Evolutionary conservation across 1,140 invertebrate species (phyloP).

Genomic region (Lineus longissimus): DNA sequence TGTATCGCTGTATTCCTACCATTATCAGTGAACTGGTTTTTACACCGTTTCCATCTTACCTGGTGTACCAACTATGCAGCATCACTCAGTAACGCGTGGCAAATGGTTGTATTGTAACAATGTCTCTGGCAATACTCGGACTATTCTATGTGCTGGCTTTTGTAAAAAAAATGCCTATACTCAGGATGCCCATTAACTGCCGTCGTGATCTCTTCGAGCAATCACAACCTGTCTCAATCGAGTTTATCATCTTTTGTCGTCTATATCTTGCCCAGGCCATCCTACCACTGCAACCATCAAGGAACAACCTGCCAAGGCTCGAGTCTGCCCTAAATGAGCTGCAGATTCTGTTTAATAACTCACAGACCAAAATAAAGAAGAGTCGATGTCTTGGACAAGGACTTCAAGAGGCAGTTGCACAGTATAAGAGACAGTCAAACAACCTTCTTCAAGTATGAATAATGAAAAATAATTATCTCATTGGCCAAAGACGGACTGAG

Average conservation of each 20-base stretch:
- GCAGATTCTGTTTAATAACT: conserved; percentile 2
- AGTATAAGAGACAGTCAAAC: conserved; percentile 16
- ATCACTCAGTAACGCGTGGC: too few relatives aligned
- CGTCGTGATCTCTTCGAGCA: neutral
- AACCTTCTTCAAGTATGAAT: neutral
- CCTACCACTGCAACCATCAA: conserved; percentile 29
- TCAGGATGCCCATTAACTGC: neutral
- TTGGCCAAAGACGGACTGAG: neutral
- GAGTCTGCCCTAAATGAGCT: conserved; percentile 27
- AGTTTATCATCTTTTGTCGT: neutral
- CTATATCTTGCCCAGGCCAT: conserved; percentile 19
- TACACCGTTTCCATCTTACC: neutral
- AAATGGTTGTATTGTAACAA: too few relatives aligned
- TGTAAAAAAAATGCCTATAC: neutral
- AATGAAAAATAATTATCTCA: neutral
- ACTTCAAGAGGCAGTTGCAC: conserved; percentile 24
- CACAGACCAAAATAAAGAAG: conserved; percentile 2
- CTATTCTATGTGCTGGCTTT: neutral
- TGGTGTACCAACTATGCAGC: too few relatives aligned
- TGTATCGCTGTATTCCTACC: neutral
- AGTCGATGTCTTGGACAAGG: conserved; percentile 23
- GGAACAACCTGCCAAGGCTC: conserved; percentile 26
- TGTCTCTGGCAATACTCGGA: too few relatives aligned
- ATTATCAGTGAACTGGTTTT: neutral
- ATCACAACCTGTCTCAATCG: neutral